Percentiles rank a stretch among this genome's conserved stretches.
Evolutionary conservation across 2,797 vertebrate species (phyloP).

Genomic region (Coendou prehensilis): DNA sequence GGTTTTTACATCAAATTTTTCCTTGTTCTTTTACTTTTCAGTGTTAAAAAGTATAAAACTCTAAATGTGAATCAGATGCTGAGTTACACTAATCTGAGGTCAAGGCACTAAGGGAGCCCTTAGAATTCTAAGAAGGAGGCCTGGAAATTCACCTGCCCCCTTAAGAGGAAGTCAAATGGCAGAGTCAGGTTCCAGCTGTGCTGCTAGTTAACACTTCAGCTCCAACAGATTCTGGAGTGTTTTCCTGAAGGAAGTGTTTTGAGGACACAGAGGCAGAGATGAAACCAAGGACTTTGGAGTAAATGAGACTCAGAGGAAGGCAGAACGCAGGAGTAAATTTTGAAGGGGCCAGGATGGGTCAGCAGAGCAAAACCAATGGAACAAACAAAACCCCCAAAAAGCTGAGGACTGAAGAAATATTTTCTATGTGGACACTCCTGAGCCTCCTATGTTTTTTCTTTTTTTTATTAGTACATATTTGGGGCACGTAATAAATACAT

Average conservation of each 20-base stretch:
- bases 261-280: neutral
- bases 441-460: neutral
- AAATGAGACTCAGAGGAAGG: neutral
- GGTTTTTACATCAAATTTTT: neutral
- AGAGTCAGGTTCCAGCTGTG: constrained; percentile 26
- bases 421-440: neutral
- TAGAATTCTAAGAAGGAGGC: neutral
- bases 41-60: neutral
- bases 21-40: neutral
- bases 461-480: neutral
- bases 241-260: neutral
- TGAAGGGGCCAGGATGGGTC: neutral
- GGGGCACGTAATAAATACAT: neutral
- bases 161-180: neutral
- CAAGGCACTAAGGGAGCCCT: neutral
- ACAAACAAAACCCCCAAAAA: neutral
- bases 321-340: neutral
- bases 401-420: neutral
- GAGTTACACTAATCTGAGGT: neutral
- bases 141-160: constrained; percentile 35
- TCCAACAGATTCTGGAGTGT: neutral
- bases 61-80: neutral
- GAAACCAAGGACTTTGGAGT: neutral
- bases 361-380: constrained; percentile 27
- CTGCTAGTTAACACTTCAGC: neutral